A percentile compares a stretch with the other conserved stretches of the same genome.
These are phyloP conservation scores for Drosophila chauvacae DNA, from an alignment of 1,140 invertebrate species.

Conservation along the genomic window DNA sequence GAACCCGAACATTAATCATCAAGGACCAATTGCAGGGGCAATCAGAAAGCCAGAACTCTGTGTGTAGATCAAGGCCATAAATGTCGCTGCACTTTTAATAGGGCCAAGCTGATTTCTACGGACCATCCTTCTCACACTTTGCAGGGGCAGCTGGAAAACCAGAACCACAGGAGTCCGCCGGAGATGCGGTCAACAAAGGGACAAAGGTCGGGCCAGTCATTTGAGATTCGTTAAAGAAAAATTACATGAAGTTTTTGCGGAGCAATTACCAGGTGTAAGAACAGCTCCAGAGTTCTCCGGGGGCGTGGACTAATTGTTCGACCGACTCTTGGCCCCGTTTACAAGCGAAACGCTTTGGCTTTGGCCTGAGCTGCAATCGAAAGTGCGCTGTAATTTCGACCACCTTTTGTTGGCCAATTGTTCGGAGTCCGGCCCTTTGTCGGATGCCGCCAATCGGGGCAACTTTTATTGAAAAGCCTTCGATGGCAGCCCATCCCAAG, in stretches of 20 bases:
- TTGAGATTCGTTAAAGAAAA: slow-evolving; percentile 78
- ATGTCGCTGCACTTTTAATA: slow-evolving; percentile 60
- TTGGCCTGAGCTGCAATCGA: slow-evolving; percentile 32
- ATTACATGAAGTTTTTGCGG: slow-evolving; percentile 77
- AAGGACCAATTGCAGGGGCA: slow-evolving; percentile 40
- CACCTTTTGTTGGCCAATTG: slow-evolving; percentile 70
- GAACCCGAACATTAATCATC: slow-evolving; percentile 63
- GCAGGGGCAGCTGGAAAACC: slow-evolving; percentile 31
- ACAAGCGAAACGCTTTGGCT: slow-evolving; percentile 54
- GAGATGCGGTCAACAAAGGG: slow-evolving; percentile 52
- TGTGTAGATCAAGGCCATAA: slow-evolving; percentile 64
- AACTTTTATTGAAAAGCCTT: slow-evolving; percentile 76
- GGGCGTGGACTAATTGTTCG: slow-evolving; percentile 79
- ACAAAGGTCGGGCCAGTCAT: slow-evolving; percentile 67
- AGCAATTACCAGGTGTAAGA: slow-evolving; percentile 82
- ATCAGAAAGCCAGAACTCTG: slow-evolving; percentile 35
- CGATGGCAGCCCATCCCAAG: slow-evolving; percentile 22
- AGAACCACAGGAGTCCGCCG: slow-evolving; percentile 31
- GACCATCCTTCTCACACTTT: slow-evolving; percentile 32
- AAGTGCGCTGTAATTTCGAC: slow-evolving; percentile 69
- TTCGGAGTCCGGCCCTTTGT: slow-evolving; percentile 56
- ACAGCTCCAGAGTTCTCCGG: slow-evolving; percentile 33
- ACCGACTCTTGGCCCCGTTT: slow-evolving; percentile 53
- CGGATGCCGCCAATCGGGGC: slow-evolving; percentile 56
- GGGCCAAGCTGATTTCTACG: slow-evolving; percentile 43